Evolutionary conservation across 1,140 invertebrate species (phyloP).

Genomic region (Hylaeus volcanicus): DNA sequence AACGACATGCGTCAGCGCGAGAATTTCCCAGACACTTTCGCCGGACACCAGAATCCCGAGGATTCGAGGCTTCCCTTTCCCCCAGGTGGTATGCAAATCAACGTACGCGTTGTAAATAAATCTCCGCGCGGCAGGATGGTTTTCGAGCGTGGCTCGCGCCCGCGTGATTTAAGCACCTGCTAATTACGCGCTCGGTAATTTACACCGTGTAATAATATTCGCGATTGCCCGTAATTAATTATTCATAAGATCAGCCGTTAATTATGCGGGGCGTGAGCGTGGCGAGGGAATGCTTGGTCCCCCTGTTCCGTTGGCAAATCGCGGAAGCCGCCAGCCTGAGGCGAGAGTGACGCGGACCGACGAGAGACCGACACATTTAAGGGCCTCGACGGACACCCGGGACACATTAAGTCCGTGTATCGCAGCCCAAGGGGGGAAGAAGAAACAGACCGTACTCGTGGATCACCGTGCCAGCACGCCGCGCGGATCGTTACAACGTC

Average conservation of each 20-base stretch:
- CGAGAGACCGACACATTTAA: slow-evolving; percentile 62
- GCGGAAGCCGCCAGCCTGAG: slow-evolving; percentile 26
- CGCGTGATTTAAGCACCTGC: slow-evolving; percentile 10
- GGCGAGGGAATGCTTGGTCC: slow-evolving; percentile 21
- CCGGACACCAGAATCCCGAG: not conserved
- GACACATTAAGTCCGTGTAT: slow-evolving; percentile 60
- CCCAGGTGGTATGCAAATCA: not conserved
- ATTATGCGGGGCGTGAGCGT: slow-evolving; percentile 9
- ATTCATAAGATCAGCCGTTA: slow-evolving; percentile 30
- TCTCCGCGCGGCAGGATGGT: not conserved
- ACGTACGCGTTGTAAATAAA: slow-evolving; percentile 12
- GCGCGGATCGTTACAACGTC: slow-evolving; percentile 46
- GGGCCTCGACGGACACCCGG: slow-evolving; percentile 63
- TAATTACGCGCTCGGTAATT: slow-evolving; percentile 35
- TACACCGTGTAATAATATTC: slow-evolving; percentile 13
- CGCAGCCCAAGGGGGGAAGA: slow-evolving; percentile 50
- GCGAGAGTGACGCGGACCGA: slow-evolving; percentile 36
- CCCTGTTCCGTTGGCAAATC: slow-evolving; percentile 54
- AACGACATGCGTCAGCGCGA: too few species aligned
- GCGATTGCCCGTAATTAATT: slow-evolving; percentile 22
- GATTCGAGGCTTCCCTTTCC: not conserved
- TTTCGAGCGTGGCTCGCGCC: not conserved
- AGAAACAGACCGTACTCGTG: slow-evolving; percentile 44
- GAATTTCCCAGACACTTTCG: not conserved
- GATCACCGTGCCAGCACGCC: slow-evolving; percentile 40